phyloP scores from a whole-genome alignment of 64 coral and sea anemone genomes.

The Stylophora pistillata region DNA sequence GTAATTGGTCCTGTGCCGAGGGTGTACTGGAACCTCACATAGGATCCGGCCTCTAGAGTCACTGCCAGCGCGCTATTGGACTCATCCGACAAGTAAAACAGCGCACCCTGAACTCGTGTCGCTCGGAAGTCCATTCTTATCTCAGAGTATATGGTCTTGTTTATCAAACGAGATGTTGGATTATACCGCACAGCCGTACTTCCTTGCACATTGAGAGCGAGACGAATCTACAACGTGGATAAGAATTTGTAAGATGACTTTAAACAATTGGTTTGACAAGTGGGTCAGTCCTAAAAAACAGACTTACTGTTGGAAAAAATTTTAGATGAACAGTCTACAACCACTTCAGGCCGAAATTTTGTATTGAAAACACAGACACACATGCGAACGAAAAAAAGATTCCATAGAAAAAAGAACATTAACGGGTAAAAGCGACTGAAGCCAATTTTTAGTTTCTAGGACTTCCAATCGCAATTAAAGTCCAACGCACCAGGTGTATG shows the following conservation, averaged over 20 bases:
- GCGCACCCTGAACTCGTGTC: slow-evolving; percentile 51
- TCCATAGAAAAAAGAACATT: too few relatives aligned
- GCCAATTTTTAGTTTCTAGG: too few relatives aligned
- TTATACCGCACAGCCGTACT: slow-evolving; percentile 76
- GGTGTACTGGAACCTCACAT: slow-evolving; percentile 75
- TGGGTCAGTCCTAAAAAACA: too few relatives aligned
- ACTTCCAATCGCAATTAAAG: too few relatives aligned
- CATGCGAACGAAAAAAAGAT: too few relatives aligned
- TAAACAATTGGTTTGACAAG: too few relatives aligned
- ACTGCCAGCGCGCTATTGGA: slow-evolving; percentile 53
- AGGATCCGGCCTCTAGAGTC: slow-evolving; percentile 51
- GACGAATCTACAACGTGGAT: slow-evolving; percentile 68
- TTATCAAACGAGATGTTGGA: slow-evolving; percentile 54
- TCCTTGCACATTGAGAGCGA: slow-evolving; percentile 81
- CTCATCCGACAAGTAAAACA: slow-evolving; percentile 76
- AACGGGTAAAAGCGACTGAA: too few relatives aligned
- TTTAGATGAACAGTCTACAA: too few relatives aligned
- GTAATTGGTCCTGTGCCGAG: slow-evolving; percentile 66
- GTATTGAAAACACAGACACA: too few relatives aligned
- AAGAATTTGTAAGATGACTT: background rate
- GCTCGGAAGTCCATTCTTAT: slow-evolving; percentile 86
- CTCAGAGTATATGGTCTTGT: slow-evolving; percentile 64
- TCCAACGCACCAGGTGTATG: too few relatives aligned
- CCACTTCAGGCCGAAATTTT: too few relatives aligned
- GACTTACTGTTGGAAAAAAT: too few relatives aligned